Evolutionary conservation across 1,140 invertebrate species (phyloP).

Genomic region (Monochamus saltuarius): DNA sequence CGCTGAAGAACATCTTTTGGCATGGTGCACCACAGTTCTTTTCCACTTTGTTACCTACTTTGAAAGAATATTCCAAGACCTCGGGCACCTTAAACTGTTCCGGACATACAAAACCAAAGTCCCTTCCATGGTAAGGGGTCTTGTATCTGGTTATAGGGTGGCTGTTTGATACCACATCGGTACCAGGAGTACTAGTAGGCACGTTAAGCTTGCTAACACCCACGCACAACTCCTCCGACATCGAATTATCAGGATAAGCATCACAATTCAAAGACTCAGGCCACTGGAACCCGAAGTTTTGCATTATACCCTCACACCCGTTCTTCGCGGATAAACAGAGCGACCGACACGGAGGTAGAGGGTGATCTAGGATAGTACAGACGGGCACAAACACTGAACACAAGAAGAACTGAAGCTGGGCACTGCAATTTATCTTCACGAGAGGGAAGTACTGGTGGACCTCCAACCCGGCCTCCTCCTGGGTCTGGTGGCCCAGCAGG

Average conservation of each 20-base stretch:
- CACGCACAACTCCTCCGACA: conserved; percentile 74
- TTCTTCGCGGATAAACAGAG: conserved; percentile 84
- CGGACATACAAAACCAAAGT: conserved; percentile 83
- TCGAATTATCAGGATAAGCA: conserved; percentile 79
- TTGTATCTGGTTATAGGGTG: conserved; percentile 44
- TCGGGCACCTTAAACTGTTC: conserved; percentile 80
- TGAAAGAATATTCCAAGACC: conserved; percentile 76
- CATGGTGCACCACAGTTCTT: conserved; percentile 91
- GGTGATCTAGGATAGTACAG: conserved; percentile 87
- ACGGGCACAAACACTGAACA: conserved; percentile 96
- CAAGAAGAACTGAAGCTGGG: conserved; percentile 92
- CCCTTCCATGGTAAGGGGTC: conserved; percentile 54
- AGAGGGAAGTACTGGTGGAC: conserved; percentile 93
- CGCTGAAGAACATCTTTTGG: conserved; percentile 88
- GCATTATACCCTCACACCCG: conserved; percentile 92
- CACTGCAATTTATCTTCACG: conserved; percentile 94
- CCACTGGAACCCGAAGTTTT: conserved; percentile 91
- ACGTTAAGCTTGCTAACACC: conserved; percentile 59
- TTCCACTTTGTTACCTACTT: conserved; percentile 76
- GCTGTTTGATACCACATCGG: conserved; percentile 40
- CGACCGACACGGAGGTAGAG: conserved; percentile 89
- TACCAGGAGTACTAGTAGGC: conserved; percentile 38
- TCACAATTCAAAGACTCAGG: conserved; percentile 90
- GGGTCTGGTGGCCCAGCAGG: conserved; percentile 86
- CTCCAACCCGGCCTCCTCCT: conserved; percentile 93